Evolutionary conservation across 2,797 vertebrate species (phyloP).

Genomic region (Enoplosus armatus): DNA sequence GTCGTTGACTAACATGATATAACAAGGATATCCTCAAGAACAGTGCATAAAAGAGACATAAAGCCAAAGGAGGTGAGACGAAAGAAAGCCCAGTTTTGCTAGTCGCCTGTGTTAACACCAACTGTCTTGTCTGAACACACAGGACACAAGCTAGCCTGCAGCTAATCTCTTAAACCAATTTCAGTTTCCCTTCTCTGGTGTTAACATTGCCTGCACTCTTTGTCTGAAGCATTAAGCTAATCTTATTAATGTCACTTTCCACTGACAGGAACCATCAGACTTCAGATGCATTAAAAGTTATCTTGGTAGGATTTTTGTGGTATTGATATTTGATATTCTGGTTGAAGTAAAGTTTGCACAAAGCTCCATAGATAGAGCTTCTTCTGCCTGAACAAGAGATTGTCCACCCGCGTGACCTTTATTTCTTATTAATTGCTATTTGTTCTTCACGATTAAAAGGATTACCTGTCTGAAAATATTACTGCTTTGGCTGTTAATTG

Average conservation of each 20-base stretch:
- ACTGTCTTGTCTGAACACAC: background rate
- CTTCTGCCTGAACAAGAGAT: too few species aligned
- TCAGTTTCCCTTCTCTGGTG: conserved; percentile 18
- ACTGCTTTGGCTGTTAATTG: background rate
- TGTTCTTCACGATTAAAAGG: too few species aligned
- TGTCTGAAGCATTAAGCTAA: conserved; percentile 7
- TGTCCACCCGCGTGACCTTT: background rate
- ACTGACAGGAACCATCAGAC: background rate
- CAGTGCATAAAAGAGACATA: background rate
- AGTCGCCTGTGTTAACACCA: background rate
- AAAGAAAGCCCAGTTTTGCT: background rate
- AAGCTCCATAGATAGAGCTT: too few species aligned
- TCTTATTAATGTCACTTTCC: conserved; percentile 35
- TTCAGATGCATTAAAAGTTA: background rate
- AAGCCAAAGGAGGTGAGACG: background rate
- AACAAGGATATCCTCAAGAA: background rate
- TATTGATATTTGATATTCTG: too few species aligned
- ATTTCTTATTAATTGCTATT: background rate
- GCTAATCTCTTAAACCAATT: conserved; percentile 57
- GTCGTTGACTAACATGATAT: background rate
- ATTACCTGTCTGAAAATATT: background rate
- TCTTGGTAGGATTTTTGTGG: too few species aligned
- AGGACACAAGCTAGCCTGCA: conserved; percentile 12
- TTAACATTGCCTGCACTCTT: background rate
- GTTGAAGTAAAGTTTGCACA: too few species aligned